Base-by-base conservation (phyloP, 2,113 vertebrate species). In the Zonotrichia leucophrys region DNA sequence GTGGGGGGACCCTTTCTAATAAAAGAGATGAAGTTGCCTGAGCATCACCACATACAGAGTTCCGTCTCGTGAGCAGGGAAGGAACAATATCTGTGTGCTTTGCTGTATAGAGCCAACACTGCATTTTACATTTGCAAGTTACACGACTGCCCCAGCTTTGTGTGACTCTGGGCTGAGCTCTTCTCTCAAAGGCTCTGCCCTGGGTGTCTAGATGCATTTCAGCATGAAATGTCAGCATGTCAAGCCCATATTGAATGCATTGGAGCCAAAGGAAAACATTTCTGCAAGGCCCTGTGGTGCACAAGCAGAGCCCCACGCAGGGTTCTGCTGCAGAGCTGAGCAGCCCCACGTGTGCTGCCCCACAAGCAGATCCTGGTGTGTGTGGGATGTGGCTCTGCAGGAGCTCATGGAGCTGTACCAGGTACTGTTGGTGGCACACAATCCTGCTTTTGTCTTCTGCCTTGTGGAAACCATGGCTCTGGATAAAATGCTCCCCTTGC, bases 221-320 rank as follows among this genome's bases (percentile, higher is more conserved):
- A 58, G 63, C 63, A 22, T 74, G 59, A 90, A 91, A 74, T 58
- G 20, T 91, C n/a, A 69, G 82, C 42, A 77, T 77, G 67, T 77
- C 78, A 74, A 62, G 64, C 42, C 55, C 82, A 56, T 80, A 63
- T 58, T 92, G 94, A 95, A 88, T 19, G 37, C 73, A 72, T 50
- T 94, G 91, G 53, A 89, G 72, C 59, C 1, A 3, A 83, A 90
- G 33, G 12, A 90, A 85, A 91, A 59, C 75, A 66, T 74, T 79
- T 80, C 74, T 68, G 59, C 4, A 16, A 60, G 42, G 28, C 27
- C 25, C 62, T 59, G 63, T 33, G 70, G 59, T 79, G 55, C 53
- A 42, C 67, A 28, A 73, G 31, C 37, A 21, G 72, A 80, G 52
- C 64, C 59, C 58, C 64, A 75, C 83, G 59, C n/a, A 20, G 1